These are phyloP conservation scores for Plestiodon gilberti DNA, from an alignment of 2,113 vertebrate species.

Conservation along the genomic window DNA sequence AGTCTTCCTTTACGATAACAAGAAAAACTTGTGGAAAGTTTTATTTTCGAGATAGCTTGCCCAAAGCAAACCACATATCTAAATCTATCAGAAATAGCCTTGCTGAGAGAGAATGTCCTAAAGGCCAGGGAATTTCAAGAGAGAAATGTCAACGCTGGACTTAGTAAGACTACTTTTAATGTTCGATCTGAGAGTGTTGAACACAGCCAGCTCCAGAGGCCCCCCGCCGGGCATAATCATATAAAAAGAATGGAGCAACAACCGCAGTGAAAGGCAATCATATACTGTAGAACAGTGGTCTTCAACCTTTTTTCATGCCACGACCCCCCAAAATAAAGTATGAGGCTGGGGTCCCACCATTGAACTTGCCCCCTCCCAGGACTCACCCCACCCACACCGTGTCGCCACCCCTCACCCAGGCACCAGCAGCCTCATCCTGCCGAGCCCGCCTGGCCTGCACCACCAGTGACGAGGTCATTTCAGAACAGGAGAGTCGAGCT, in stretches of 20 bases:
- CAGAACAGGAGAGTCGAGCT: too few species aligned
- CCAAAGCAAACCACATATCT: background rate
- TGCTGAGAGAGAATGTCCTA: fast-evolving
- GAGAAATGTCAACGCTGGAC: background rate
- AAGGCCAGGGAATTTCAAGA: background rate
- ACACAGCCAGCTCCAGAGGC: conserved; percentile 21
- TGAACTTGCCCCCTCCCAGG: too few species aligned
- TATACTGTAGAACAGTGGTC: too few species aligned
- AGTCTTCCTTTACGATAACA: background rate
- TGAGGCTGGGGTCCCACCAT: too few species aligned
- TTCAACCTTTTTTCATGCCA: too few species aligned
- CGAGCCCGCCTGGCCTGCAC: too few species aligned
- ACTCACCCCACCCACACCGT: too few species aligned
- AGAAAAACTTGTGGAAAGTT: conserved; percentile 6
- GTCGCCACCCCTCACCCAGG: too few species aligned
- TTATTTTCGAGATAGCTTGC: conserved; percentile 1
- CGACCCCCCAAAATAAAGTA: too few species aligned
- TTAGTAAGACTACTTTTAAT: conserved; percentile 7
- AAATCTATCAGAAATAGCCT: background rate
- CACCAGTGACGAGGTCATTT: too few species aligned
- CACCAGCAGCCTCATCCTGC: too few species aligned
- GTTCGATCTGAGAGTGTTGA: background rate
- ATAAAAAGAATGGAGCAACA: background rate
- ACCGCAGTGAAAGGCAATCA: conserved; percentile 19
- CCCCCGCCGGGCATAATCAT: background rate